Evolutionary conservation across 2,888 invertebrate genomes (phyloP).

Genomic region (Hesperia comma): DNA sequence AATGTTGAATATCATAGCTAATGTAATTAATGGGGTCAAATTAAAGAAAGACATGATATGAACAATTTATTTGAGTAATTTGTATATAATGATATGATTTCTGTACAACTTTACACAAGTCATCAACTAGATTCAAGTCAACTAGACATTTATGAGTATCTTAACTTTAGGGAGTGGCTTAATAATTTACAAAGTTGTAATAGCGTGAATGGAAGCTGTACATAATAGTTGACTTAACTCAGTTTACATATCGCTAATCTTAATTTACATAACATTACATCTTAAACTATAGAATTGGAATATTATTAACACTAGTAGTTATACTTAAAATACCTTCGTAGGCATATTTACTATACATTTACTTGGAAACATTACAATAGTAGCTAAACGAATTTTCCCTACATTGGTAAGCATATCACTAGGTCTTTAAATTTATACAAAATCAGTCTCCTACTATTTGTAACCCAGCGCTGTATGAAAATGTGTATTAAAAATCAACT

Average conservation of each 20-base stretch:
- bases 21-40: neutral
- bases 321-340: slow-evolving; percentile 57
- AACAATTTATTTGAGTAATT: slow-evolving; percentile 83
- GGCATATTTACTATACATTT: slow-evolving; percentile 59
- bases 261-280: slow-evolving; percentile 75
- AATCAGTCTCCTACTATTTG: slow-evolving; percentile 83
- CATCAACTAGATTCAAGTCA: slow-evolving; percentile 81
- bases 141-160: slow-evolving; percentile 81
- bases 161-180: slow-evolving; percentile 77
- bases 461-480: slow-evolving; percentile 65
- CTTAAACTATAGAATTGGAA: slow-evolving; percentile 73
- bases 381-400: slow-evolving; percentile 61
- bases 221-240: slow-evolving; percentile 71
- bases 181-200: slow-evolving; percentile 73
- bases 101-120: slow-evolving; percentile 81
- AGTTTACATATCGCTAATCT: slow-evolving; percentile 53
- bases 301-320: slow-evolving; percentile 60
- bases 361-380: slow-evolving; percentile 54
- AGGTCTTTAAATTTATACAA: slow-evolving; percentile 68
- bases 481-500: slow-evolving; percentile 56
- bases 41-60: slow-evolving; percentile 66
- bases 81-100: slow-evolving; percentile 82
- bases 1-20: too few species aligned
- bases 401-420: slow-evolving; percentile 76
- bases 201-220: slow-evolving; percentile 74